A percentile compares a stretch with the other conserved stretches of the same genome.
Conservation (phyloP, 2,113 vertebrate genomes). For the Catharus minimus region DNA sequence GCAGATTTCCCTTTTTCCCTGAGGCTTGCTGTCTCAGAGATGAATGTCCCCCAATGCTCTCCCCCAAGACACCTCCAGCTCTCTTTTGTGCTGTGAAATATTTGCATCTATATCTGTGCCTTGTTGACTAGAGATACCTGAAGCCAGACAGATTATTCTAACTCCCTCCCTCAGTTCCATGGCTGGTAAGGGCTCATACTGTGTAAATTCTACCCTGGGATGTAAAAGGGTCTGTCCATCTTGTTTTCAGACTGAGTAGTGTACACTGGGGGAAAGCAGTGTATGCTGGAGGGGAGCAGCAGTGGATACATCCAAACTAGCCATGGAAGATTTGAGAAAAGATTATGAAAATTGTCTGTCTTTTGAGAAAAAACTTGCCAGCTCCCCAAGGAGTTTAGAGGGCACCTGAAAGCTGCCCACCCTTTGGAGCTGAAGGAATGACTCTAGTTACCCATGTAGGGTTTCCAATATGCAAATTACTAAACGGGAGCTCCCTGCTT, state of each 20-base stretch:
- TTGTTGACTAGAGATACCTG: not conserved
- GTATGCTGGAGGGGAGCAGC: not conserved
- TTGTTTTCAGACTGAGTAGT: not conserved
- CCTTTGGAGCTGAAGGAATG: not conserved
- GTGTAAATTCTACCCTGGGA: not conserved
- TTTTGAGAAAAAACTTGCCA: not conserved
- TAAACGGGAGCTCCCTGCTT: not conserved
- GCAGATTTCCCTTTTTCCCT: not conserved
- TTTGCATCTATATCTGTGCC: not conserved
- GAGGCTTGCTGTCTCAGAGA: not conserved
- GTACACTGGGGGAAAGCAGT: not conserved
- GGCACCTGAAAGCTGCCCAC: not conserved
- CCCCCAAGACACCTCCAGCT: not conserved
- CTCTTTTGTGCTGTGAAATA: not conserved
- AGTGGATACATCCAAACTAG: not conserved
- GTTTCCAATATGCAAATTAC: not conserved
- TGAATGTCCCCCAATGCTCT: not conserved
- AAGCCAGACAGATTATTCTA: slow-evolving; percentile 5
- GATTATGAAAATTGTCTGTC: not conserved
- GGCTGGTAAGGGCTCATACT: not conserved
- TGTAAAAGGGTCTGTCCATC: not conserved
- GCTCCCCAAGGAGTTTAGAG: not conserved
- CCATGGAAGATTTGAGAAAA: not conserved
- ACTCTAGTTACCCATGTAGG: not conserved
- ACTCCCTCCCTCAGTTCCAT: not conserved